Conservation (phyloP, 2,113 vertebrate genomes). For the Pangasianodon gigas region DNA sequence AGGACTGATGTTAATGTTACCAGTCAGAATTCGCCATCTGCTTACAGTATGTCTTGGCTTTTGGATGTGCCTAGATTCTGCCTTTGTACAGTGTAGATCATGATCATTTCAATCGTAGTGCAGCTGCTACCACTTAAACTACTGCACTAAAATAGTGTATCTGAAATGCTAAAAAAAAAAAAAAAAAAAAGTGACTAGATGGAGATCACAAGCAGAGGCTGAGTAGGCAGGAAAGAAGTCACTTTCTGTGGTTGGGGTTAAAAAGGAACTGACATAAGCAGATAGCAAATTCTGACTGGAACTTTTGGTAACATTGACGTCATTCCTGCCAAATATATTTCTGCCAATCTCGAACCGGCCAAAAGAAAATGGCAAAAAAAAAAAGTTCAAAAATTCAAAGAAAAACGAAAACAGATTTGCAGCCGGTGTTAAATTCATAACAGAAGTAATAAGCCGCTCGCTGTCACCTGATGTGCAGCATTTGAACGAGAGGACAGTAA, state of each 20-base stretch:
- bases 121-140: background rate
- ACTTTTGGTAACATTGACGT: background rate
- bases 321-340: background rate
- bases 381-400: background rate
- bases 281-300: background rate
- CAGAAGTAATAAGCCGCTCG: background rate
- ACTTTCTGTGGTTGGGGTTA: background rate
- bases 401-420: background rate
- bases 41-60: background rate
- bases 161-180: background rate
- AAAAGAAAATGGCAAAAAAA: background rate
- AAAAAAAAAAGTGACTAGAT: background rate
- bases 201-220: background rate
- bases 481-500: background rate
- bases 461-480: background rate
- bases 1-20: background rate
- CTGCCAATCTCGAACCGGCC: background rate
- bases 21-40: background rate
- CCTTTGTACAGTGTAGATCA: background rate
- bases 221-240: background rate
- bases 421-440: background rate
- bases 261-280: slow-evolving; percentile 6
- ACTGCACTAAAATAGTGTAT: background rate
- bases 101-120: background rate
- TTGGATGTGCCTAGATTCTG: background rate